Evolutionary conservation across 2,888 invertebrate species (phyloP).

Genomic region (Aphrophora alni): DNA sequence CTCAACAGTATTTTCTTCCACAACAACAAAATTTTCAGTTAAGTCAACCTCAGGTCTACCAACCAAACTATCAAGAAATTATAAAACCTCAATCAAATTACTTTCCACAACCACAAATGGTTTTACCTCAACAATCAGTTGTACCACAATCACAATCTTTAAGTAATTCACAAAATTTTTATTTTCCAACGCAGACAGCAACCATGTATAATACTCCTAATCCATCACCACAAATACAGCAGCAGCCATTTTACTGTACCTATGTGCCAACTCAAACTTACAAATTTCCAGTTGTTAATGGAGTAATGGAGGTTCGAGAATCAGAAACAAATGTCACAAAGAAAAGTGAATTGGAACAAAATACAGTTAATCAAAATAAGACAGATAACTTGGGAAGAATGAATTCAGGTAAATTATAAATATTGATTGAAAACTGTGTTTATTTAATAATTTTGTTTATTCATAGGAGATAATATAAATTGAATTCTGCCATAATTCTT

Average conservation of each 20-base stretch:
- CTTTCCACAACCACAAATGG: background rate
- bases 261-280: slow-evolving; percentile 21
- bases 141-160: background rate
- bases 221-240: background rate
- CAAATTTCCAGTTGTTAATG: slow-evolving; percentile 25
- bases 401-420: background rate
- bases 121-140: background rate
- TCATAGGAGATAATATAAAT: too few species aligned
- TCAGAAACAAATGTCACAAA: background rate
- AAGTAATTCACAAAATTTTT: background rate
- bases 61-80: background rate
- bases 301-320: slow-evolving; percentile 8
- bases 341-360: background rate
- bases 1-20: background rate
- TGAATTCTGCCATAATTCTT: too few species aligned
- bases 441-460: too few species aligned
- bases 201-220: background rate
- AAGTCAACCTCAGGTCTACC: background rate
- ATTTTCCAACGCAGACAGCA: background rate
- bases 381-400: background rate
- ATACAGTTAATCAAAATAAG: background rate
- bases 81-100: background rate
- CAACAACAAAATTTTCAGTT: background rate
- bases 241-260: slow-evolving; percentile 24
- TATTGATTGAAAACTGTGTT: too few species aligned